Percentiles rank a stretch among this genome's conserved stretches.
These are phyloP conservation scores for Dyspetes luteomarginatus DNA, from an alignment of 2,888 invertebrate species.

Conservation along the genomic window DNA sequence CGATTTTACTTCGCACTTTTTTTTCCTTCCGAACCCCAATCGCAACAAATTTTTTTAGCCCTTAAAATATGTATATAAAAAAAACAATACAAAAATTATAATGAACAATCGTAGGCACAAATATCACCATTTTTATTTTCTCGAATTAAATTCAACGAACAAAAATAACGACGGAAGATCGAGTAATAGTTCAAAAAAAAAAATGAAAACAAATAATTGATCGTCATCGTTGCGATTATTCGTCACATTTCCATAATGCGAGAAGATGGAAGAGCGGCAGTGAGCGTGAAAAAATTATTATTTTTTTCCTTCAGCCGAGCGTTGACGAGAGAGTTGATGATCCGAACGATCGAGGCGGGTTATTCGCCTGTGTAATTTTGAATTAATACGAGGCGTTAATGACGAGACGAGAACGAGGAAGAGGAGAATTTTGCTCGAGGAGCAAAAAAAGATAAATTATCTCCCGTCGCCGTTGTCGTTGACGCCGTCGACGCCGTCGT, in stretches of 20 bases:
- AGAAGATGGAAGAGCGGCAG: slow-evolving; percentile 47
- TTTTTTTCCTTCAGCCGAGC: background rate
- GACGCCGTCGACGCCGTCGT: slow-evolving; percentile 15
- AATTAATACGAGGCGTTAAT: slow-evolving; percentile 65
- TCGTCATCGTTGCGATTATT: slow-evolving; percentile 23
- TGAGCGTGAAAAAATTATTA: slow-evolving; percentile 23
- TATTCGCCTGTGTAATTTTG: slow-evolving; percentile 61
- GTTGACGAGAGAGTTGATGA: slow-evolving; percentile 36
- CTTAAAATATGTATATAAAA: too few relatives aligned
- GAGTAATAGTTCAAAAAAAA: slow-evolving; percentile 7
- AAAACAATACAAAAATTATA: too few relatives aligned
- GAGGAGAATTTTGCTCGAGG: background rate
- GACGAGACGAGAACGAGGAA: slow-evolving; percentile 29
- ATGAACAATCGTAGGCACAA: too few relatives aligned
- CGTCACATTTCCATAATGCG: slow-evolving; percentile 58
- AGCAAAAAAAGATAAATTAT: slow-evolving; percentile 26
- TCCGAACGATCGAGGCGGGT: slow-evolving; percentile 31
- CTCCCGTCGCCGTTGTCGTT: slow-evolving; percentile 18
- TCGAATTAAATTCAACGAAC: background rate
- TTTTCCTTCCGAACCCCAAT: background rate
- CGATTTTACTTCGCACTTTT: slow-evolving; percentile 40
- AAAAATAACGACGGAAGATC: slow-evolving; percentile 19
- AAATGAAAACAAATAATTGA: slow-evolving; percentile 13
- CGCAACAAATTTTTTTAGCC: too few relatives aligned
- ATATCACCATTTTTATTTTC: too few relatives aligned